Conservation (phyloP, 1,140 invertebrate species). For the Ptiloglossa arizonensis region DNA sequence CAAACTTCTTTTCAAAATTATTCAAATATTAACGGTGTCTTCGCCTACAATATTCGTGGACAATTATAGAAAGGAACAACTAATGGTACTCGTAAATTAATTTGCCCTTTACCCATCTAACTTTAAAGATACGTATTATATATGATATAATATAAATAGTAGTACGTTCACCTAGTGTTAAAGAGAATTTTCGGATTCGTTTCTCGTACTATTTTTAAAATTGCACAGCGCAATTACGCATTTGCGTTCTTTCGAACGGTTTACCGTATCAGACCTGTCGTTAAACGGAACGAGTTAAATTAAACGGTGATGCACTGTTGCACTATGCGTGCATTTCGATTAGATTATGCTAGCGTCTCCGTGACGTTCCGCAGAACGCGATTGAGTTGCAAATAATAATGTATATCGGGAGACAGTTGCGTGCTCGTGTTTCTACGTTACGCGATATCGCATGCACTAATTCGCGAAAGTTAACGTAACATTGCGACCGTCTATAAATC, state of each 20-base stretch:
- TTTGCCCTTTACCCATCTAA: no score
- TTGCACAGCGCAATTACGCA: no score
- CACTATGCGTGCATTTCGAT: slow-evolving; percentile 22
- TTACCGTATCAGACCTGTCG: neutral
- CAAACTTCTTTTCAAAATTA: no score
- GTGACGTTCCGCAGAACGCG: slow-evolving; percentile 34
- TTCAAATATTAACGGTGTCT: no score
- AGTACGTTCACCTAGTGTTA: no score
- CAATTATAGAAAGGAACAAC: no score
- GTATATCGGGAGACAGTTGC: slow-evolving; percentile 12
- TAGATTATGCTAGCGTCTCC: slow-evolving; percentile 32
- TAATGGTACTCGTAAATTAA: no score
- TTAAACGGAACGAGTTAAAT: slow-evolving; percentile 25
- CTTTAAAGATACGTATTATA: no score
- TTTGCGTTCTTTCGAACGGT: neutral
- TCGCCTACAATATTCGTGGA: no score
- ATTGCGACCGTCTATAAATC: neutral
- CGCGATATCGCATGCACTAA: neutral
- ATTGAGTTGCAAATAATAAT: slow-evolving; percentile 20
- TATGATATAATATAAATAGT: no score
- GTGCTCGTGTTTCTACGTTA: slow-evolving; percentile 18
- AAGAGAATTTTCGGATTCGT: no score
- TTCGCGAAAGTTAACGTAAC: neutral
- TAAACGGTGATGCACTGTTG: slow-evolving; percentile 10
- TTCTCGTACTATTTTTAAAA: no score